These are phyloP conservation scores for Carollia perspicillata DNA, from an alignment of 2,113 vertebrate genomes.

Conservation along the genomic window DNA sequence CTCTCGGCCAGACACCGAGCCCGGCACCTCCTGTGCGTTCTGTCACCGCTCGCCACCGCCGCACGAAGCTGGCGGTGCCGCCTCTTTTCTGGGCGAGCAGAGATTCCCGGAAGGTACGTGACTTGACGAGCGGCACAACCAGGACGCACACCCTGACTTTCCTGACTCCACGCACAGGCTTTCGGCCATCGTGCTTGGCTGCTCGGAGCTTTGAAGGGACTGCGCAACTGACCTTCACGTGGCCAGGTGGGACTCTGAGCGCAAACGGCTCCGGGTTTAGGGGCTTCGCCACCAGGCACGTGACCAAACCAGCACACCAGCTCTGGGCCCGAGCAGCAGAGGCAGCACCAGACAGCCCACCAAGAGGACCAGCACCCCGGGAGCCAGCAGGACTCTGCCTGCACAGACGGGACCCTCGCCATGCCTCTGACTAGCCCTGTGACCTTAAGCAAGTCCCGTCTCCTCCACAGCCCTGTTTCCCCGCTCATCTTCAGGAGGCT, in stretches of 20 bases:
- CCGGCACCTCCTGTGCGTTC: accelerated
- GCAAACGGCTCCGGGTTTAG: neutral
- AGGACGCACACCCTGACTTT: accelerated
- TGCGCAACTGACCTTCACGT: accelerated
- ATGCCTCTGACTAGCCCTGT: neutral
- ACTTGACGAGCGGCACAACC: neutral
- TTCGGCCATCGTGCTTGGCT: neutral
- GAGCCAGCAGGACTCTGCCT: accelerated
- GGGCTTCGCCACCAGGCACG: neutral
- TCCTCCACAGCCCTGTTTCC: neutral
- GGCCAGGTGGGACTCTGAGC: neutral
- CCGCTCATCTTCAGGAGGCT: neutral
- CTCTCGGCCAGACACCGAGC: neutral
- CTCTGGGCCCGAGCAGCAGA: neutral
- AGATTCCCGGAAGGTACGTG: neutral
- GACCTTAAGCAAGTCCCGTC: neutral
- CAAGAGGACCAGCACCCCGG: neutral
- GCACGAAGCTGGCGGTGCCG: neutral
- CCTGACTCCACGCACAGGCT: neutral
- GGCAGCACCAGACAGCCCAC: neutral
- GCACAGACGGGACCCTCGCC: too few species aligned
- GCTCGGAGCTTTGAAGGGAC: accelerated
- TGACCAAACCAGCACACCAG: neutral
- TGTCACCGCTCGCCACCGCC: neutral
- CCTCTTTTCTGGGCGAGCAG: neutral